Base-by-base conservation (phyloP, 2,888 invertebrate genomes). In the Agelastica alni region DNA sequence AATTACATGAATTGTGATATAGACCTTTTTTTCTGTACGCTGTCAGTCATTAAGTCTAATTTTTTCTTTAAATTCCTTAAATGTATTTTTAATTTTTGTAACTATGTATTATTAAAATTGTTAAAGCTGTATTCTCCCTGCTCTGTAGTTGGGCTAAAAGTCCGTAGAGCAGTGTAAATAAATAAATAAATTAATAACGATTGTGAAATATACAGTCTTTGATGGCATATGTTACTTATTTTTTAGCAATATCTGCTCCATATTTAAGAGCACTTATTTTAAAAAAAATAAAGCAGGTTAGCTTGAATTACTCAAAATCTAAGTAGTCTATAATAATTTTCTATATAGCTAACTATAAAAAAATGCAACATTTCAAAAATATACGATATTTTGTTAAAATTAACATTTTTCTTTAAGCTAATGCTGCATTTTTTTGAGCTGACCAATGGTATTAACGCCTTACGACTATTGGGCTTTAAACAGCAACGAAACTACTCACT, bases 381-480 rank as follows among this genome's bases (percentile, higher is more conserved):
- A n/a, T n/a, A n/a, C n/a, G n/a, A n/a, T n/a, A n/a, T n/a, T n/a
- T n/a, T n/a, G n/a, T n/a, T n/a, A n/a, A n/a, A n/a, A n/a, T n/a
- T n/a, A n/a, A n/a, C n/a, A n/a, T n/a, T n/a, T 12, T 30, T 16
- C 12, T 18, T 45, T 45, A 18, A 13, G 22, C 12, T 5, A 45
- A 43, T 59, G 39, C 41, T 52, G 51, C 54, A 41, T 42, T 51
- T 51, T n/a, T 53, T 52, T 52, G 56, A 56, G 60, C 60, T 61
- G 60, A 61, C 60, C 59, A 61, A 53, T 44, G 34, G 31, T 14
- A 51, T 14, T 10, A 60, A 62, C 62, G 53, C 49, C 60, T 62
- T 59, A 48, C 43, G 58, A 60, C 60, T 63, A 63, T 54, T 61
- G 61, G 63, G 59, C 56, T 54, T 52, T 18, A 44, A 58, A 55